These are phyloP conservation scores for Hirudo medicinalis DNA, from an alignment of 1,140 invertebrate genomes.

Conservation along the genomic window DNA sequence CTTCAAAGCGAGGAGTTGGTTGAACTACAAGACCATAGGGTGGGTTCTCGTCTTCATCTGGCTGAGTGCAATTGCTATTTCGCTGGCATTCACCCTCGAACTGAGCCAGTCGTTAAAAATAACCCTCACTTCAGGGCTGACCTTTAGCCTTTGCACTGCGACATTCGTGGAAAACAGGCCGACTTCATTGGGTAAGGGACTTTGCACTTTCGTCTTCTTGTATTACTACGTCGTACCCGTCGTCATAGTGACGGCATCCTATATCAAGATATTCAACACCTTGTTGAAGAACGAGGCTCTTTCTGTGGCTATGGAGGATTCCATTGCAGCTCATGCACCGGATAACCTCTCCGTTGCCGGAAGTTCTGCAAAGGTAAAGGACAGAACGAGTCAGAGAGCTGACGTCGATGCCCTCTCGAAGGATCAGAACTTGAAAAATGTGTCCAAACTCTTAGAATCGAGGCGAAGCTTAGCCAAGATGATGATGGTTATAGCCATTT, in stretches of 20 bases:
- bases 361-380: neutral
- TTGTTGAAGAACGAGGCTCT: neutral
- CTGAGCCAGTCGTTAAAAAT: neutral
- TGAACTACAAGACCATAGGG: neutral
- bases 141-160: slow-evolving; percentile 9
- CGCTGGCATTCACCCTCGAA: slow-evolving; percentile 13
- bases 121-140: neutral
- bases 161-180: neutral
- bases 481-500: slow-evolving; percentile 18
- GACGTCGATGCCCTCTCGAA: neutral
- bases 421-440: neutral
- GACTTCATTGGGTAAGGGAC: neutral
- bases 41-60: slow-evolving; percentile 15
- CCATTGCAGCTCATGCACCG: neutral
- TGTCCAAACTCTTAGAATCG: neutral
- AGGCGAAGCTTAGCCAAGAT: slow-evolving; percentile 17
- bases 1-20: slow-evolving; percentile 15
- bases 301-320: too few species aligned
- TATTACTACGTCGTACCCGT: slow-evolving; percentile 20
- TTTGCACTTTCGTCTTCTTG: neutral
- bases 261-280: slow-evolving; percentile 16
- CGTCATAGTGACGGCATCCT: neutral
- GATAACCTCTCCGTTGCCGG: neutral
- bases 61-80: slow-evolving; percentile 1
- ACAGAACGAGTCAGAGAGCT: neutral